Percentiles rank a stretch among this genome's conserved stretches.
These are phyloP conservation scores for Samia ricini DNA, from an alignment of 1,140 invertebrate species.

Conservation along the genomic window DNA sequence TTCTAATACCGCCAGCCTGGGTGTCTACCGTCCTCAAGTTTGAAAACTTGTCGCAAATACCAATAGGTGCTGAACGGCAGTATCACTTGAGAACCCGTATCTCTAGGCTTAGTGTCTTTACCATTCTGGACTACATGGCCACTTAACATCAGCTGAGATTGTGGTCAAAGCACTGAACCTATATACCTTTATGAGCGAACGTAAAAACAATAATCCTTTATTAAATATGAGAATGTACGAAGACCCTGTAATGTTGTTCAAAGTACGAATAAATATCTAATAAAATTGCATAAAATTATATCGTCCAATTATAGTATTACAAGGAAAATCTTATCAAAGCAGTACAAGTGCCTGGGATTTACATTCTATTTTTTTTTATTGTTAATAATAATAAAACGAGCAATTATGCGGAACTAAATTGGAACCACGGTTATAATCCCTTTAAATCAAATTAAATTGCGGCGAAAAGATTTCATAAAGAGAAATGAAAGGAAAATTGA, in stretches of 20 bases:
- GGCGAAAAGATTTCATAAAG: conserved; percentile 19
- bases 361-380: conserved; percentile 1
- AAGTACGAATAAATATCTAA: neutral
- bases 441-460: conserved; percentile 26
- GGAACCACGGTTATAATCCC: conserved; percentile 9
- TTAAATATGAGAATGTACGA: neutral
- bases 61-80: too few species aligned
- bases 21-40: too few species aligned
- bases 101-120: too few species aligned
- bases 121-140: too few species aligned
- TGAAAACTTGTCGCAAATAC: too few species aligned
- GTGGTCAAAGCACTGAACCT: too few species aligned
- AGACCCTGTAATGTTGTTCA: neutral
- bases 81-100: too few species aligned
- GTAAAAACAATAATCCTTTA: neutral
- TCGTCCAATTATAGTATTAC: neutral
- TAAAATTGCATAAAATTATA: neutral
- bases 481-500: conserved; percentile 7
- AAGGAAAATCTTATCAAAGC: conserved; percentile 14
- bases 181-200: too few species aligned
- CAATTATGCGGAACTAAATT: conserved; percentile 12
- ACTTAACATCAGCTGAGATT: too few species aligned
- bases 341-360: conserved; percentile 3
- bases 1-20: too few species aligned
- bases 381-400: conserved; percentile 9